Base-by-base conservation (phyloP, 2,113 vertebrate species). In the Cyanoderma ruficeps region DNA sequence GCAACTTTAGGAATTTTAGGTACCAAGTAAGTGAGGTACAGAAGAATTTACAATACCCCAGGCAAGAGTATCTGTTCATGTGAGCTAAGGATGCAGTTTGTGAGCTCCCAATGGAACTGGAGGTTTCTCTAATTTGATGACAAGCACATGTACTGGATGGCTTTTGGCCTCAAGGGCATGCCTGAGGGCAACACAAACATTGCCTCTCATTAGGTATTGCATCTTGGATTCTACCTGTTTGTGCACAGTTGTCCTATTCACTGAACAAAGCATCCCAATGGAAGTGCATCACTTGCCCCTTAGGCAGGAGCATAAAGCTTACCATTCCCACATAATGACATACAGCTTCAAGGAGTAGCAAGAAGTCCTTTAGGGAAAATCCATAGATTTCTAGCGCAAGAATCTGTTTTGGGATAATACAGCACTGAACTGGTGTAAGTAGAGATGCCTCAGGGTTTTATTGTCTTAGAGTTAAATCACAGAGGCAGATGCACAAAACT, bases 271-370 rank as follows among this genome's bases (percentile, higher is more conserved):
- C 25, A 63, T 69, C 59, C 35, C 44, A 52, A 15, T 2, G 42
- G 33, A 52, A 65, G 13, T 11, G 27, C 5, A 11, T 59, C 33
- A 6, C 75, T 47, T 74, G 15, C 8, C 11, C 17, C 30, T 50
- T 87, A 82, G 53, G 65, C 37, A 64, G 33, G 10, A 84, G 46
- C 67, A 82, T 39, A 13, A n/a, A 49, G 3, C 15, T 21, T 8
- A 9, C 64, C 30, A 27, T 42, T 68, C 27, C 18, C 1, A 2
- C 25, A 22, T 0, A 1, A 41, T 18, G 14, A 17, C 10, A 60
- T 35, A 33, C 3, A 60, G 16, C 33, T 95, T 89, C 47, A 52
- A 57, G 77, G n/a, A 94, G 11, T 27, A 86, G 16, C 2, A 6
- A 46, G 42, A 91, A 81, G 13, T 7, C 39, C 16, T 84, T 65